Conservation (phyloP, 2,888 invertebrate species). For the Trichogramma evanescens region DNA sequence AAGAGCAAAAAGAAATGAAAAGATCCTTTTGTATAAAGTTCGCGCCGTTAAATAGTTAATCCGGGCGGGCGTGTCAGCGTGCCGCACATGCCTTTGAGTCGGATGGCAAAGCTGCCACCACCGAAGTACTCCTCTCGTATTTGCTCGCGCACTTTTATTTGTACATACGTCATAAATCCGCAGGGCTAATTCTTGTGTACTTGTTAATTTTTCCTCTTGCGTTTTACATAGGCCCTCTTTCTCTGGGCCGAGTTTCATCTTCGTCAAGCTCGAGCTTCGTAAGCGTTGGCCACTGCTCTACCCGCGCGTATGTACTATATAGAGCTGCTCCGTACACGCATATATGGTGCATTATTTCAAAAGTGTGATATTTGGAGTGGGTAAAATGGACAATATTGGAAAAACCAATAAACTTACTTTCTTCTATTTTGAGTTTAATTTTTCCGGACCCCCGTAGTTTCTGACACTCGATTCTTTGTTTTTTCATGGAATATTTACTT, state of each 20-base stretch:
- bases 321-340: no score
- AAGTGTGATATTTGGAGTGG: no score
- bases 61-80: neutral
- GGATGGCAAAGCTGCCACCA: conserved; percentile 11
- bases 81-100: neutral
- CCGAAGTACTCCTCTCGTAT: neutral
- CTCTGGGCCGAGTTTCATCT: neutral
- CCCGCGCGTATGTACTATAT: neutral
- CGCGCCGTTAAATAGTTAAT: conserved; percentile 17
- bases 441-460: no score
- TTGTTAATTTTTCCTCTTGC: conserved; percentile 6
- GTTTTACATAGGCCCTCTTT: neutral
- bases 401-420: no score
- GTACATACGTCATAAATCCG: neutral
- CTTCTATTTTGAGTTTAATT: no score
- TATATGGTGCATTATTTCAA: no score
- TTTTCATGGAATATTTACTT: no score
- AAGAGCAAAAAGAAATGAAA: conserved; percentile 12
- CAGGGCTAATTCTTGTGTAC: no score
- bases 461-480: no score
- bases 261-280: no score
- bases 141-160: neutral
- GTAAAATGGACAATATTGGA: no score
- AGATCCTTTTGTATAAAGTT: conserved; percentile 14
- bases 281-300: neutral